Percentiles rank a stretch among this genome's conserved stretches.
Evolutionary conservation across 2,113 vertebrate species (phyloP).

Genomic region (Nycticryphes semicollaris): DNA sequence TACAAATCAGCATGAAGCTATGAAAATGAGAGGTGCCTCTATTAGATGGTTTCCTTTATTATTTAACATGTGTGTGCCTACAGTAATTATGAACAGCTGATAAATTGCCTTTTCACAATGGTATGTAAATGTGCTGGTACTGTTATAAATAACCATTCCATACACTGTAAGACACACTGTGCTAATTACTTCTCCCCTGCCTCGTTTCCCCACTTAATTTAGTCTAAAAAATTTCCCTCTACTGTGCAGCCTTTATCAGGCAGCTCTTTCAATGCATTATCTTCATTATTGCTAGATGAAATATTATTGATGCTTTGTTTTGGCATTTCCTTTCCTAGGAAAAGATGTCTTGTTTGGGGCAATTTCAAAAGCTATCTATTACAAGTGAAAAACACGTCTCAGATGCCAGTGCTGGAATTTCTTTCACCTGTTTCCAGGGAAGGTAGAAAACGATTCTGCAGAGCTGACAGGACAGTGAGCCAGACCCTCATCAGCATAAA

Average conservation of each 20-base stretch:
- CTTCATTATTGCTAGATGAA: neutral
- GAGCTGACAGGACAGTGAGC: neutral
- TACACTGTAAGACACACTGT: neutral
- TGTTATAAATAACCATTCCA: neutral
- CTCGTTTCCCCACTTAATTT: neutral
- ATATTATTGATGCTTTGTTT: slow-evolving; percentile 20
- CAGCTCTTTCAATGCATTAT: neutral
- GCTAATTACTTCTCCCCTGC: neutral
- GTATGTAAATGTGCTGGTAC: neutral
- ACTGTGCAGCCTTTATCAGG: neutral
- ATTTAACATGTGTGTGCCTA: neutral
- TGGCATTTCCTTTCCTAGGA: neutral
- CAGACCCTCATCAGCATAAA: slow-evolving; percentile 4
- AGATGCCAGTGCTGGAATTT: neutral
- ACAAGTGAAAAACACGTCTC: neutral
- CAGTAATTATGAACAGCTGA: neutral
- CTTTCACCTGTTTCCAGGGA: neutral
- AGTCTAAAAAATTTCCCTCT: neutral
- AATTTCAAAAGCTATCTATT: slow-evolving; percentile 26
- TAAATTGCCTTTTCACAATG: neutral
- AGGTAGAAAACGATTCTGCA: neutral
- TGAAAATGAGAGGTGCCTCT: neutral
- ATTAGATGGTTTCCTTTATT: neutral
- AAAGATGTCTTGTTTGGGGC: neutral
- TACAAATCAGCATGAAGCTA: neutral